Conservation (phyloP, 2,113 vertebrate genomes). For the Labrus mixtus region DNA sequence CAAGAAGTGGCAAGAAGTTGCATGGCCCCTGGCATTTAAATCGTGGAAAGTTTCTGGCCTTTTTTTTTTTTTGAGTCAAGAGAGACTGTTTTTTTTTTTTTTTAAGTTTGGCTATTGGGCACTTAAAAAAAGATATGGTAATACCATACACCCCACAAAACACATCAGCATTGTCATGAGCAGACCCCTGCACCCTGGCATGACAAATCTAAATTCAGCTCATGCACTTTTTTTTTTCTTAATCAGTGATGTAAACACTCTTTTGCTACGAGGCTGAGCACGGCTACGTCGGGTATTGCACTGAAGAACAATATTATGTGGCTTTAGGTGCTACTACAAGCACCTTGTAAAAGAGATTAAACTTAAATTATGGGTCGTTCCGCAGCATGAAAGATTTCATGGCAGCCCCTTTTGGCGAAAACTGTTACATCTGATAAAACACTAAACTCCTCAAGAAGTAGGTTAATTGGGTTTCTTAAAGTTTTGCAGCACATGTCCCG, state of each 20-base stretch:
- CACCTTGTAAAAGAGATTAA: neutral
- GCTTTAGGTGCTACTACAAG: neutral
- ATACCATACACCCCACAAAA: neutral
- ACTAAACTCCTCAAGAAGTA: slow-evolving; percentile 27
- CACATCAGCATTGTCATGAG: slow-evolving; percentile 11
- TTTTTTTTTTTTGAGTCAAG: neutral
- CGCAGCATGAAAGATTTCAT: slow-evolving; percentile 12
- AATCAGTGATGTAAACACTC: slow-evolving; percentile 4
- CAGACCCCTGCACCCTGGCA: slow-evolving; percentile 7
- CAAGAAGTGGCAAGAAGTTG: slow-evolving; percentile 15
- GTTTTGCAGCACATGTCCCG: neutral
- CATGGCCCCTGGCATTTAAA: slow-evolving; percentile 20
- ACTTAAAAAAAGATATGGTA: neutral
- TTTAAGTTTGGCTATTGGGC: neutral
- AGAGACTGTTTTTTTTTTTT: neutral
- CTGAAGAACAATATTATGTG: neutral
- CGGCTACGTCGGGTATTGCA: neutral
- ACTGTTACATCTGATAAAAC: slow-evolving; percentile 13
- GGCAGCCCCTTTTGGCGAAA: slow-evolving; percentile 22
- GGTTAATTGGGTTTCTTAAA: slow-evolving; percentile 15
- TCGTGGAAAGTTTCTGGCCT: neutral
- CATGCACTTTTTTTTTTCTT: neutral
- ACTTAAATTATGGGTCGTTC: neutral
- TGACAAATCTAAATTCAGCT: neutral
- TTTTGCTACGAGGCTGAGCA: neutral